Conservation (phyloP, 2,113 vertebrate species). For the Bujurquina vittata region DNA sequence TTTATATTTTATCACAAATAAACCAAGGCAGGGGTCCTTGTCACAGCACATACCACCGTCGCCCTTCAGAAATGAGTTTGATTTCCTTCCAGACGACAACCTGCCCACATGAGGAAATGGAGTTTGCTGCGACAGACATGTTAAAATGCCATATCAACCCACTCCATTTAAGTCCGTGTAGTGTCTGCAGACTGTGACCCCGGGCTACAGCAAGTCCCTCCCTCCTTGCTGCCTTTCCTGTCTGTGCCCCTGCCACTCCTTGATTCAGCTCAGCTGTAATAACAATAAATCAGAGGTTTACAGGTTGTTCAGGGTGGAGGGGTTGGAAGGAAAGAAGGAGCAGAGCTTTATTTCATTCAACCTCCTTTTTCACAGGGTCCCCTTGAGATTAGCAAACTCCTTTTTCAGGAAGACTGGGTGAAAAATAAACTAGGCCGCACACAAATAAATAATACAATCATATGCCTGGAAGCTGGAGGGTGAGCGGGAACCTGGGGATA, state of each 20-base stretch:
- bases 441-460: not conserved
- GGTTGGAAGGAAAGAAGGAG: constrained; percentile 25
- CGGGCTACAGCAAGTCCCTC: constrained; percentile 39
- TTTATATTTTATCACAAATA: constrained; percentile 16
- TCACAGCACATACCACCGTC: constrained; percentile 6
- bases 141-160: constrained; percentile 45
- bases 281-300: constrained; percentile 71
- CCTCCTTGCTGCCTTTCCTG: constrained; percentile 56
- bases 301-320: constrained; percentile 64
- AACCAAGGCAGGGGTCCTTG: not conserved
- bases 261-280: constrained; percentile 73
- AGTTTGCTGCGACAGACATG: constrained; percentile 43
- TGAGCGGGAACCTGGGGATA: not conserved
- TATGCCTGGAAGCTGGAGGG: not conserved
- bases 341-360: constrained; percentile 27
- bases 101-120: constrained; percentile 53
- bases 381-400: not conserved
- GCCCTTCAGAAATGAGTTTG: constrained; percentile 42
- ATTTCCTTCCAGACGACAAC: constrained; percentile 67
- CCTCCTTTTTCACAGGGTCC: not conserved
- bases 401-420: not conserved
- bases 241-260: constrained; percentile 60
- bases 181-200: constrained; percentile 57
- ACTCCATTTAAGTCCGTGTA: constrained; percentile 30
- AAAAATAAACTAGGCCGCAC: not conserved